A percentile compares a stretch with the other conserved stretches of the same genome.
Evolutionary conservation across 2,797 vertebrate species (phyloP).

Genomic region (Enteromius argenteus): DNA sequence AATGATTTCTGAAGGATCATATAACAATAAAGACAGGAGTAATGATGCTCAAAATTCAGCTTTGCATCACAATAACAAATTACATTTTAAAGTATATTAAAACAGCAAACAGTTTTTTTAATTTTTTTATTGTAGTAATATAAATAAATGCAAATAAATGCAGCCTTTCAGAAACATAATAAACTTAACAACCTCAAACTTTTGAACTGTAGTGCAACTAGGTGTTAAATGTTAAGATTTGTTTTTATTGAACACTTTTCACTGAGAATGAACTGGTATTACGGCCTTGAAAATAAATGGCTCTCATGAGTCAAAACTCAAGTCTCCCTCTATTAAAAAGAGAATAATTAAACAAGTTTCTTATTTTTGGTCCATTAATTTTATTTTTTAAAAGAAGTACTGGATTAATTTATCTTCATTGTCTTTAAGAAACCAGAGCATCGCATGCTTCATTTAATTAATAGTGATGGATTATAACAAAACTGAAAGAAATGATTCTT

Average conservation of each 20-base stretch:
- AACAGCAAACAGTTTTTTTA: neutral
- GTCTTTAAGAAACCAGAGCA: neutral
- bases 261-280: neutral
- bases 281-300: neutral
- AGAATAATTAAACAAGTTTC: neutral
- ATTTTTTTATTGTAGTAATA: neutral
- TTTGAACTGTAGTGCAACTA: neutral
- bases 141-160: too few relatives aligned
- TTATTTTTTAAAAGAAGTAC: neutral
- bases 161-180: neutral
- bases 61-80: neutral
- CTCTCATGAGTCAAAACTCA: neutral
- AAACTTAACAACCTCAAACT: neutral
- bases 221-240: neutral
- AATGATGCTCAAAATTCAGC: neutral
- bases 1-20: neutral
- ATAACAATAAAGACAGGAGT: neutral
- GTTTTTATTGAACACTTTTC: neutral
- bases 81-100: neutral
- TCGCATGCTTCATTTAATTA: neutral
- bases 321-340: neutral
- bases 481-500: neutral
- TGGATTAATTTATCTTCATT: neutral
- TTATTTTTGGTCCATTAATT: neutral
- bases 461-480: neutral